Conservation (phyloP, 2,888 invertebrate species). For the Cataglyphis cursor region DNA sequence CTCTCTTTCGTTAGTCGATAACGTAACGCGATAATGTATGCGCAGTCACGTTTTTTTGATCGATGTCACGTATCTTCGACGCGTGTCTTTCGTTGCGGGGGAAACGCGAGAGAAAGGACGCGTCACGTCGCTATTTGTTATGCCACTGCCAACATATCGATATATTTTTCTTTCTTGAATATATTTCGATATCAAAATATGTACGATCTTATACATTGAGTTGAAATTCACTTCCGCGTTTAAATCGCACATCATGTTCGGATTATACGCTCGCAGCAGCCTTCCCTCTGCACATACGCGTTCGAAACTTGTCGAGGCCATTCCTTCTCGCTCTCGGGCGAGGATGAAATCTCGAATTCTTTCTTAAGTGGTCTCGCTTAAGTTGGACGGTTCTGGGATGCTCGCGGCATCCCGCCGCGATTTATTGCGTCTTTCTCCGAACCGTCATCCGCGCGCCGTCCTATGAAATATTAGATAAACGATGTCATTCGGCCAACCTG, state of each 20-base stretch:
- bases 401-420: conserved; percentile 35
- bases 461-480: conserved; percentile 64
- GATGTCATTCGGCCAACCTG: conserved; percentile 55
- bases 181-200: background rate
- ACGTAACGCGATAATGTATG: conserved; percentile 82
- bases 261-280: background rate
- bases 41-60: conserved; percentile 84
- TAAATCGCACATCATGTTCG: background rate
- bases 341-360: conserved; percentile 48
- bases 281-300: background rate
- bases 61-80: conserved; percentile 72
- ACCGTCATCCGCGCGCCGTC: conserved; percentile 48
- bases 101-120: conserved; percentile 50
- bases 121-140: conserved; percentile 54
- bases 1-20: conserved; percentile 17
- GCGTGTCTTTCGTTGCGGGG: conserved; percentile 18
- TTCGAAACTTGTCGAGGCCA: conserved; percentile 30
- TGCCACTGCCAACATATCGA: conserved; percentile 8
- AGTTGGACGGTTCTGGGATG: conserved; percentile 2
- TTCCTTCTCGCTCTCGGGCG: conserved; percentile 16
- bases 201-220: background rate
- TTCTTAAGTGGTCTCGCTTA: conserved; percentile 31
- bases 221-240: background rate
- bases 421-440: conserved; percentile 44
- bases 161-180: background rate